These are phyloP conservation scores for Tyto alba DNA, from an alignment of 2,113 vertebrate species.

Conservation along the genomic window DNA sequence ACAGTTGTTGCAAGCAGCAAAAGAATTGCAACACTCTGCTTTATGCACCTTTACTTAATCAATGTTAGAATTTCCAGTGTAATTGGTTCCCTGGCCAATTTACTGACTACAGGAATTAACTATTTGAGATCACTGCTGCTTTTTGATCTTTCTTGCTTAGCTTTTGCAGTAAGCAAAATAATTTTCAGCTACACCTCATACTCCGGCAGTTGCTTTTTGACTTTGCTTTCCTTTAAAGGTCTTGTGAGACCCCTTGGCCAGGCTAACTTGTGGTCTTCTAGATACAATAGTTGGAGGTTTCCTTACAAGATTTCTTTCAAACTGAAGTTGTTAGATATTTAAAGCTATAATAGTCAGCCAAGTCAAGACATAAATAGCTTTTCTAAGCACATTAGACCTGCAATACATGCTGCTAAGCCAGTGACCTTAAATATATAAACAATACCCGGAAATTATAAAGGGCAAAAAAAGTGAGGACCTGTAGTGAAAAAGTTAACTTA, in stretches of 20 bases:
- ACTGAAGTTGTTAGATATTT: not conserved
- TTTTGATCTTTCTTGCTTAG: not conserved
- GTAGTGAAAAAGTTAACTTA: not conserved
- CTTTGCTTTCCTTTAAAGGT: not conserved
- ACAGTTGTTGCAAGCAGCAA: not conserved
- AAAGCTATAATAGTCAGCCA: not conserved
- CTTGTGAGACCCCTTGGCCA: not conserved
- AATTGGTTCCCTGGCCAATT: not conserved
- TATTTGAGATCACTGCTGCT: not conserved
- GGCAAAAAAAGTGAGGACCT: not conserved
- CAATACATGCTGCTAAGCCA: not conserved
- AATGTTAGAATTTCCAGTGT: not conserved
- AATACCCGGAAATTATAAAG: not conserved
- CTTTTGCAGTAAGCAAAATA: not conserved
- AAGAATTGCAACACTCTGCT: not conserved
- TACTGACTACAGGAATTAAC: not conserved
- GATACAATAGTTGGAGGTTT: not conserved
- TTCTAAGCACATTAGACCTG: not conserved
- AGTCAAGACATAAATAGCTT: not conserved
- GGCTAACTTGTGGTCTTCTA: not conserved
- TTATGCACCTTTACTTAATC: not conserved
- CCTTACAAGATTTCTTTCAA: not conserved
- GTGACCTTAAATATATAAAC: not conserved
- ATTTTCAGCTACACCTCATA: not conserved
- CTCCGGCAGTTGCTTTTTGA: not conserved